Evolutionary conservation across 2,888 invertebrate species (phyloP).

Genomic region (Bruchidius siliquastri): DNA sequence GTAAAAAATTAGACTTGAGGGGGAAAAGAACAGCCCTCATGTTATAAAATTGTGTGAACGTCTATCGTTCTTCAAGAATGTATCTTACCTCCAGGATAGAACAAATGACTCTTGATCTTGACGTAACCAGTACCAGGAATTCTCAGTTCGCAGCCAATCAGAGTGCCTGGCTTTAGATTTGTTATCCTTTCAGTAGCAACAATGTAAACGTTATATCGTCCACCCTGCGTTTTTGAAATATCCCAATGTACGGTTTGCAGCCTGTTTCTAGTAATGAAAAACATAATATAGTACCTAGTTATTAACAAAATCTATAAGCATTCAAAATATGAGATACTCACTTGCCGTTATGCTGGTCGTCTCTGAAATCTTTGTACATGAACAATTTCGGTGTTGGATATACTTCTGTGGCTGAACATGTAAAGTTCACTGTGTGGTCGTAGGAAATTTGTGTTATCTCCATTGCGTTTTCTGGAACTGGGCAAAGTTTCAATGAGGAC

Average conservation of each 20-base stretch:
- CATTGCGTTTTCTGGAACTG: slow-evolving; percentile 42
- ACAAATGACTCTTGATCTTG: slow-evolving; percentile 41
- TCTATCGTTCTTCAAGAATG: too few species aligned
- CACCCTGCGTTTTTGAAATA: slow-evolving; percentile 33
- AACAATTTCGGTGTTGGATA: slow-evolving; percentile 45
- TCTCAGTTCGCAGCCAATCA: slow-evolving; percentile 44
- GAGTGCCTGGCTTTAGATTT: slow-evolving; percentile 36
- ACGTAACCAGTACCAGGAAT: slow-evolving; percentile 46
- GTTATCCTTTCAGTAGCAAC: slow-evolving; percentile 33
- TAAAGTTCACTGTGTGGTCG: slow-evolving; percentile 41
- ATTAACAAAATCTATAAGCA: too few species aligned
- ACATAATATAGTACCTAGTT: too few species aligned
- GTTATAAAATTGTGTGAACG: too few species aligned
- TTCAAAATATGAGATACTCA: slow-evolving; percentile 14
- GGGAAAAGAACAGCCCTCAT: too few species aligned
- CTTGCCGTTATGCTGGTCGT: slow-evolving; percentile 31
- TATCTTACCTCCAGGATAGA: slow-evolving; percentile 39
- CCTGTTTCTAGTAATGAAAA: slow-evolving; percentile 29
- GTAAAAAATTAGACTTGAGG: too few species aligned
- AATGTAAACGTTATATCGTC: slow-evolving; percentile 38
- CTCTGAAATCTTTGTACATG: slow-evolving; percentile 39
- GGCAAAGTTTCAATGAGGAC: too few species aligned
- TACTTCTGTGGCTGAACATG: slow-evolving; percentile 46
- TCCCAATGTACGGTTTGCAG: slow-evolving; percentile 43
- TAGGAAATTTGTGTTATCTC: slow-evolving; percentile 31